These are phyloP conservation scores for Porphyrio hochstetteri DNA, from an alignment of 2,113 vertebrate species.

Conservation along the genomic window DNA sequence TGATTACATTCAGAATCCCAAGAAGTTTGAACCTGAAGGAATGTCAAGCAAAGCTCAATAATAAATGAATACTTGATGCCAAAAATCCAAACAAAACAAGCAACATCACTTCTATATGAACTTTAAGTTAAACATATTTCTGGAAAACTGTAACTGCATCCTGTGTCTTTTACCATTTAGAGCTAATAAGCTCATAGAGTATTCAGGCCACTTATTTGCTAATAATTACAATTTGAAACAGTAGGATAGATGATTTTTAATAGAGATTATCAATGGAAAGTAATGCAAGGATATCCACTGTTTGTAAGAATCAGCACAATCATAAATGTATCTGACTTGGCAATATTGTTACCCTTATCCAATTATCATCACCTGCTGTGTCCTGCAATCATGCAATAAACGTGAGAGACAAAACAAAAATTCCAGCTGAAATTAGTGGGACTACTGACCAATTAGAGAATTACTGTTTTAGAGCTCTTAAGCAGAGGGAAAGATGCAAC, in stretches of 20 bases:
- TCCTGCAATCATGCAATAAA: not conserved
- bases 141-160: not conserved
- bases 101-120: not conserved
- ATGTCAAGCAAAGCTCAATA: constrained; percentile 47
- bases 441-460: not conserved
- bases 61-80: constrained; percentile 40
- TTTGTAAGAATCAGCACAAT: not conserved
- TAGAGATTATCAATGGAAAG: not conserved
- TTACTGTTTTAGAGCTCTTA: not conserved
- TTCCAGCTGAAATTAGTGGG: not conserved
- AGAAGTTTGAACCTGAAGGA: constrained; percentile 49
- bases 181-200: not conserved
- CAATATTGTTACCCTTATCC: not conserved
- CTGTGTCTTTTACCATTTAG: not conserved
- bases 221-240: not conserved
- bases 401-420: not conserved
- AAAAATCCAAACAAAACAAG: not conserved
- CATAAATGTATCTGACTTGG: not conserved
- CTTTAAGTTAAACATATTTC: not conserved
- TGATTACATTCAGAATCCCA: constrained; percentile 46
- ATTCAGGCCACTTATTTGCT: not conserved
- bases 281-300: not conserved
- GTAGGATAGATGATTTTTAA: not conserved
- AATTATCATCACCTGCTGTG: not conserved
- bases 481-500: not conserved